Conservation (phyloP, 1,140 invertebrate genomes). For the Lysiphlebus fabarum region DNA sequence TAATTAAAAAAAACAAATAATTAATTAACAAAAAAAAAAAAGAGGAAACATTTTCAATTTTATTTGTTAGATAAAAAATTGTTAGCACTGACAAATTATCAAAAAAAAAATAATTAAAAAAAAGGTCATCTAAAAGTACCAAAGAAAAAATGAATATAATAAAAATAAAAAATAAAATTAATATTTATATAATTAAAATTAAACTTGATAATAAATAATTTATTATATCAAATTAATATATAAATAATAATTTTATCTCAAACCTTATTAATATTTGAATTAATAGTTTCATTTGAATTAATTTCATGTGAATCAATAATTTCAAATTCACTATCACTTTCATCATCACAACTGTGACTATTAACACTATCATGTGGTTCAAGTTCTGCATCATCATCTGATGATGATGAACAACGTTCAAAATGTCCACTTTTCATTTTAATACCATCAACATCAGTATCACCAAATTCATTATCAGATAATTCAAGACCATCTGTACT, state of each 20-base stretch:
- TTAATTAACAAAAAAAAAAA: no score
- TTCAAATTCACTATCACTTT: slow-evolving; percentile 51
- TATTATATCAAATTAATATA: no score
- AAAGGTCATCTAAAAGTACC: no score
- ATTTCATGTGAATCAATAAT: slow-evolving; percentile 49
- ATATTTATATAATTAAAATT: no score
- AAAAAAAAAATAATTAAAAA: no score
- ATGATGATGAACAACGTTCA: slow-evolving; percentile 44
- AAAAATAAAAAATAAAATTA: no score
- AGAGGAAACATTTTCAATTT: no score
- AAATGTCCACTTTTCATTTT: slow-evolving; percentile 48
- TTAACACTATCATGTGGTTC: slow-evolving; percentile 20
- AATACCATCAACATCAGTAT: slow-evolving; percentile 41
- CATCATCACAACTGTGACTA: slow-evolving; percentile 36
- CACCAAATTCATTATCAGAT: slow-evolving; percentile 45
- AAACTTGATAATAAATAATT: no score
- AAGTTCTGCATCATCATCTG: slow-evolving; percentile 44
- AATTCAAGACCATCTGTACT: slow-evolving; percentile 46
- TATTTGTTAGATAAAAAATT: no score
- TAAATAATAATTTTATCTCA: slow-evolving; percentile 25
- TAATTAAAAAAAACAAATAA: no score
- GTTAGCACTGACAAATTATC: no score
- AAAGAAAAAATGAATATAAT: no score
- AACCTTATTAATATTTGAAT: slow-evolving; percentile 32
- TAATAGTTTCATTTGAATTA: not conserved